Evolutionary conservation across 2,797 vertebrate genomes (phyloP).

Genomic region (Paedocypris micromegethes): DNA sequence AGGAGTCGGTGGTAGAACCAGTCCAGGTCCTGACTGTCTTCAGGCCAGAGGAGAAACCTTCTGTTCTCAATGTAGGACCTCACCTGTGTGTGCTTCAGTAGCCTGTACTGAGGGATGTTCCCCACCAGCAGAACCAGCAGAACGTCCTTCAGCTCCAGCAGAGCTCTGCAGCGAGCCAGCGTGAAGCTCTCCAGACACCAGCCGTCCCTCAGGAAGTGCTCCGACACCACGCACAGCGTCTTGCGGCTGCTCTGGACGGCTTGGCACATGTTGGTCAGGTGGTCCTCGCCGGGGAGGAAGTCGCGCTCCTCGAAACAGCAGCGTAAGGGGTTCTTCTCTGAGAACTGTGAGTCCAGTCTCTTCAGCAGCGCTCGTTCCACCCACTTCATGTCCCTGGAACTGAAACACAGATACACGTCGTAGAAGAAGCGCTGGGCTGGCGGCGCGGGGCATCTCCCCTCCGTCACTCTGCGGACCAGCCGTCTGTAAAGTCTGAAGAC

Average conservation of each 20-base stretch:
- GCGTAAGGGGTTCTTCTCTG: constrained; percentile 69
- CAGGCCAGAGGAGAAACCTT: constrained; percentile 78
- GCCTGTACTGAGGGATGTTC: constrained; percentile 70
- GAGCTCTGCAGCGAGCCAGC: constrained; percentile 73
- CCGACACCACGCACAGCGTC: constrained; percentile 80
- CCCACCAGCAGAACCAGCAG: constrained; percentile 82
- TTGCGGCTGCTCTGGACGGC: constrained; percentile 83
- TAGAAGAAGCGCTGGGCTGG: constrained; percentile 57
- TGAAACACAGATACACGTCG: constrained; percentile 83
- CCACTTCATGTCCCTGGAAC: constrained; percentile 77
- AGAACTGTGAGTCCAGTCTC: constrained; percentile 77
- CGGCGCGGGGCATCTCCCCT: constrained; percentile 29
- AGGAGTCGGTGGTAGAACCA: constrained; percentile 80
- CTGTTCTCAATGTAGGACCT: constrained; percentile 70
- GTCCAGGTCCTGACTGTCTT: constrained; percentile 80
- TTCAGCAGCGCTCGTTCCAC: constrained; percentile 77
- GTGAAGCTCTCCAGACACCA: constrained; percentile 89
- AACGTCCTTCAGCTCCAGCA: constrained; percentile 68
- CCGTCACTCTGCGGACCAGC: constrained; percentile 50
- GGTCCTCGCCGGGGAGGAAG: constrained; percentile 82
- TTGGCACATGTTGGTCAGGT: constrained; percentile 78
- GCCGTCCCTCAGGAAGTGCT: constrained; percentile 81
- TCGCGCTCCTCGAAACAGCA: constrained; percentile 89
- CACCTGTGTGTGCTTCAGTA: constrained; percentile 73
- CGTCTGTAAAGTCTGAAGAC: constrained; percentile 75